phyloP scores from a whole-genome alignment of 2,888 invertebrate species.

The Masnerella sp. region DNA sequence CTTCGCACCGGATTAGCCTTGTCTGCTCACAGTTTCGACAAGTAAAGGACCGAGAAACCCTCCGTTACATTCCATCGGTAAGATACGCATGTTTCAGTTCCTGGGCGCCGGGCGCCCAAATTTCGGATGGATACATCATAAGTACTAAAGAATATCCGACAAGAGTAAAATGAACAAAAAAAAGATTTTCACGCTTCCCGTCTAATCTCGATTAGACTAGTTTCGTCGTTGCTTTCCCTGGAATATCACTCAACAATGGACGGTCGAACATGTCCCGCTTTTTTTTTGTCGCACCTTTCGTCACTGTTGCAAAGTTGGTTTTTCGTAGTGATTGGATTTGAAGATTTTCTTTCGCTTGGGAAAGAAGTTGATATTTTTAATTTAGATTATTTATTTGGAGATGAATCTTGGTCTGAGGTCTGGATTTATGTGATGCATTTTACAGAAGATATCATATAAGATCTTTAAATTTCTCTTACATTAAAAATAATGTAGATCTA shows the following conservation, averaged over 20 bases:
- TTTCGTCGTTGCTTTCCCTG: slow-evolving; percentile 56
- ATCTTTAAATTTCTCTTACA: too few relatives aligned
- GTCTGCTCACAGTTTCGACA: slow-evolving; percentile 5
- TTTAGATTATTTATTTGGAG: too few relatives aligned
- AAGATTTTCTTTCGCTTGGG: too few relatives aligned
- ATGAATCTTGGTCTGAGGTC: too few relatives aligned
- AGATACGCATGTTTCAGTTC: slow-evolving; percentile 31
- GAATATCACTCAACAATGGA: slow-evolving; percentile 51
- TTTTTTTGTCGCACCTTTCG: background rate
- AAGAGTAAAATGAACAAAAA: slow-evolving; percentile 5
- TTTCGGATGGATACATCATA: slow-evolving; percentile 55
- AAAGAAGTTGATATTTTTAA: too few relatives aligned
- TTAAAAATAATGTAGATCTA: too few relatives aligned
- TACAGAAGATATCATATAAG: too few relatives aligned
- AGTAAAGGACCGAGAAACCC: slow-evolving; percentile 5
- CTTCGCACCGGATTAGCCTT: slow-evolving; percentile 32
- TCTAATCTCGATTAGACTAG: slow-evolving; percentile 62
- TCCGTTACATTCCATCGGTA: background rate
- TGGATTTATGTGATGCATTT: too few relatives aligned
- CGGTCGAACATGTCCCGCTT: slow-evolving; percentile 7
- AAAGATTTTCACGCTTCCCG: slow-evolving; percentile 42
- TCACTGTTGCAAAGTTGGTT: slow-evolving; percentile 21
- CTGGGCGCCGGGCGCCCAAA: slow-evolving; percentile 10
- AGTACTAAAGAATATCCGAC: slow-evolving; percentile 58
- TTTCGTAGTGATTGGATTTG: too few relatives aligned